These are phyloP conservation scores for Tretioscincus oriximinensis DNA, from an alignment of 2,113 vertebrate species.

Conservation along the genomic window DNA sequence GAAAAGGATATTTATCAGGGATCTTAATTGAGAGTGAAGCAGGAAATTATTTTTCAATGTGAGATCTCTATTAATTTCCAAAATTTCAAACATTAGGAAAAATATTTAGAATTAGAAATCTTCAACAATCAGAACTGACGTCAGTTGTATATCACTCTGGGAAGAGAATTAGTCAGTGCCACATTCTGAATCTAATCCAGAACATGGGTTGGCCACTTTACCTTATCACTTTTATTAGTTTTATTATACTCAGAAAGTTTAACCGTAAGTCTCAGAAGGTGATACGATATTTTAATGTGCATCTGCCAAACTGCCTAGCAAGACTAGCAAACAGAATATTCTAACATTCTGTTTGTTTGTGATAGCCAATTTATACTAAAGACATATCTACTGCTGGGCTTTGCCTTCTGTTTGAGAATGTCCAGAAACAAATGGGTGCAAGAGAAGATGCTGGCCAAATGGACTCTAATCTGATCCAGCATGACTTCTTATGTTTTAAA, in stretches of 20 bases:
- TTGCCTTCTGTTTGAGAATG: too few relatives aligned
- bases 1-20: not conserved
- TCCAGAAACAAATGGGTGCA: too few relatives aligned
- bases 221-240: not conserved
- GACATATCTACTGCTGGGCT: too few relatives aligned
- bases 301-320: too few relatives aligned
- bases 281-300: too few relatives aligned
- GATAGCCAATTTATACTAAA: too few relatives aligned
- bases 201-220: not conserved
- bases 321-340: too few relatives aligned
- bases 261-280: not conserved
- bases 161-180: not conserved
- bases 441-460: too few relatives aligned
- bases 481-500: too few relatives aligned
- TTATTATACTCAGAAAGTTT: not conserved
- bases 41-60: not conserved
- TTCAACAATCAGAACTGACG: not conserved
- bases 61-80: not conserved
- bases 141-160: not conserved
- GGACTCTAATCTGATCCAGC: too few relatives aligned
- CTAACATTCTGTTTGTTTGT: too few relatives aligned
- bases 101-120: not conserved
- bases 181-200: not conserved
- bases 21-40: not conserved
- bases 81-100: not conserved